Percentiles rank a stretch among this genome's conserved stretches.
These are phyloP conservation scores for Lophotis ruficrista DNA, from an alignment of 2,113 vertebrate species.

Conservation along the genomic window DNA sequence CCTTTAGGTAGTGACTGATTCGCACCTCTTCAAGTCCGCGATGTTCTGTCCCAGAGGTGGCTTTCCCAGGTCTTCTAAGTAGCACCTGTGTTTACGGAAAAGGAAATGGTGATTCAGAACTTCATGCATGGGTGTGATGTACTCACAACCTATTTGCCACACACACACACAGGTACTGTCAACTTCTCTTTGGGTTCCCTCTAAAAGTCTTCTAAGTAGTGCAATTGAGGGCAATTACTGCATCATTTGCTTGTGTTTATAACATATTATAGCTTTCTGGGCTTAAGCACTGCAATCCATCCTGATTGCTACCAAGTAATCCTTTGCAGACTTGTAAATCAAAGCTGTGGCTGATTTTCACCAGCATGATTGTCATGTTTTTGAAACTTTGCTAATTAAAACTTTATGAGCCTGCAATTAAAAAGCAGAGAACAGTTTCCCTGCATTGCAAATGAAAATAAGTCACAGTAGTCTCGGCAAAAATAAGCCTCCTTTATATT, in stretches of 20 bases:
- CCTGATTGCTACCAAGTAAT: constrained; percentile 74
- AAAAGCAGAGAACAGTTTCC: background rate
- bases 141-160: background rate
- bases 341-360: constrained; percentile 66
- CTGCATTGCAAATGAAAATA: background rate
- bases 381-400: constrained; percentile 69
- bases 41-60: background rate
- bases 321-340: constrained; percentile 71
- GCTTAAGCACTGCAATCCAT: constrained; percentile 45
- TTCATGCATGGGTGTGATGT: background rate
- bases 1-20: background rate
- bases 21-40: fast-evolving
- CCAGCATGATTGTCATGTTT: constrained; percentile 37
- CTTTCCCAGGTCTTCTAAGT: background rate
- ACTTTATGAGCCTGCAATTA: constrained; percentile 63
- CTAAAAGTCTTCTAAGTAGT: background rate
- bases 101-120: background rate
- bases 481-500: background rate
- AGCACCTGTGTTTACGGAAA: background rate
- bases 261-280: constrained; percentile 52
- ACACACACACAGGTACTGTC: background rate
- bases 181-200: background rate
- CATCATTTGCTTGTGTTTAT: constrained; percentile 66
- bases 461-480: background rate
- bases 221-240: constrained; percentile 57